A percentile compares a stretch with the other conserved stretches of the same genome.
Evolutionary conservation across 2,797 vertebrate species (phyloP).

Genomic region (Myotis daubentonii): DNA sequence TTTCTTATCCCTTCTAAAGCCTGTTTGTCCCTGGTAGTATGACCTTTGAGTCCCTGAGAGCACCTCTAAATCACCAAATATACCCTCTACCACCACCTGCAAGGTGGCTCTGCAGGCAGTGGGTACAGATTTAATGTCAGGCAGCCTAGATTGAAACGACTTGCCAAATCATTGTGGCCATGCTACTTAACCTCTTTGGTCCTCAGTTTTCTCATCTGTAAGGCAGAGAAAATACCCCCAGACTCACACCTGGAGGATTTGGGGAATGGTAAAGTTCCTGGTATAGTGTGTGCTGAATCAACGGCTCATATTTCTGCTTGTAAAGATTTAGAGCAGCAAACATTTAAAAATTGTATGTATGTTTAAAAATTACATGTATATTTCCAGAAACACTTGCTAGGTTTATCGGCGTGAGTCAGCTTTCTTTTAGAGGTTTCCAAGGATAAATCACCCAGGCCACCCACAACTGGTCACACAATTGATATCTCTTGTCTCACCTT

Average conservation of each 20-base stretch:
- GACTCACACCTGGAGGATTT: neutral
- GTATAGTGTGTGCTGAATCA: neutral
- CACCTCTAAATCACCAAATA: neutral
- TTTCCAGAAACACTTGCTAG: conserved; percentile 16
- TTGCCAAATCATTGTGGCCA: neutral
- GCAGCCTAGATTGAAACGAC: neutral
- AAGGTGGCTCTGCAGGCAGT: neutral
- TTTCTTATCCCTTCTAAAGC: neutral
- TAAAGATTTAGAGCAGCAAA: conserved; percentile 20
- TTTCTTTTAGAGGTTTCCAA: conserved; percentile 9
- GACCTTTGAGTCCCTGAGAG: neutral
- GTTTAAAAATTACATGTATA: neutral
- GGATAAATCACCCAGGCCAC: neutral
- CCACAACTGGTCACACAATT: neutral
- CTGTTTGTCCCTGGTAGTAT: neutral
- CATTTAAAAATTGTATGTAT: neutral
- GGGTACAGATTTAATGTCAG: neutral
- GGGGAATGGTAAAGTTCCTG: neutral
- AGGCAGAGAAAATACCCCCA: neutral
- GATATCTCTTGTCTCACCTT: neutral
- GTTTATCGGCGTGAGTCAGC: neutral
- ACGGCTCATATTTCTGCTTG: neutral
- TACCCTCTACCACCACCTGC: neutral
- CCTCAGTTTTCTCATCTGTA: neutral
- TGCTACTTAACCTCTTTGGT: neutral